A percentile compares a stretch with the other conserved stretches of the same genome.
Conservation (phyloP, 2,113 vertebrate genomes). For the Lamprotornis superbus region DNA sequence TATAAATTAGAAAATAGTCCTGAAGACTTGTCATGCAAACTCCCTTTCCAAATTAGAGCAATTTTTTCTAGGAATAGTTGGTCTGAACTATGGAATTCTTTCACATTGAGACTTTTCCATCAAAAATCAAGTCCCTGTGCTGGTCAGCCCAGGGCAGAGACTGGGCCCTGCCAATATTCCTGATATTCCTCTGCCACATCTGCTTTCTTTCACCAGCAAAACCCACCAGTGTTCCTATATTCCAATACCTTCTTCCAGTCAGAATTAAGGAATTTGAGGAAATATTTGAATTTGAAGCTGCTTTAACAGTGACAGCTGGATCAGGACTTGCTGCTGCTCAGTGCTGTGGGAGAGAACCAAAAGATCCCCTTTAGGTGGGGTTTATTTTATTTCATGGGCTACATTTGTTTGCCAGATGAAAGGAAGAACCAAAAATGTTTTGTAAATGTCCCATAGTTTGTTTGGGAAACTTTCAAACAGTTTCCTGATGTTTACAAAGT, state of each 20-base stretch:
- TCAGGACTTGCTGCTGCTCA: not conserved
- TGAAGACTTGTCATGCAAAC: not conserved
- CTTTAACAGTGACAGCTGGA: not conserved
- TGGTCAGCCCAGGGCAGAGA: not conserved
- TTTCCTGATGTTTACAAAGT: not conserved
- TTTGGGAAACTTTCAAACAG: not conserved
- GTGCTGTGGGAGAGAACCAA: not conserved
- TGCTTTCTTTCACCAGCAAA: not conserved
- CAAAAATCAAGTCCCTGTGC: not conserved
- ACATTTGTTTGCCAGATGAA: not conserved
- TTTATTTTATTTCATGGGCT: not conserved
- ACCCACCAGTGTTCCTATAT: not conserved
- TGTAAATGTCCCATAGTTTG: not conserved
- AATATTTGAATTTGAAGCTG: not conserved
- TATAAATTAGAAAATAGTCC: not conserved
- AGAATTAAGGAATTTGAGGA: not conserved
- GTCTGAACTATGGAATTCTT: not conserved
- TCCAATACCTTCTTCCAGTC: not conserved
- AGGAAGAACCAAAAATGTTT: constrained; percentile 10
- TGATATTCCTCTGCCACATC: not conserved
- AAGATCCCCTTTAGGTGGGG: not conserved
- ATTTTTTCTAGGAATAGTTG: not conserved
- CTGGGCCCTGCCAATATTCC: not conserved
- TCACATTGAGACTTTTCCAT: not conserved
- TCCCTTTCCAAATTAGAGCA: not conserved